Percentiles rank a stretch among this genome's conserved stretches.
Conservation (phyloP, 2,113 vertebrate species). For the Monopterus albus region DNA sequence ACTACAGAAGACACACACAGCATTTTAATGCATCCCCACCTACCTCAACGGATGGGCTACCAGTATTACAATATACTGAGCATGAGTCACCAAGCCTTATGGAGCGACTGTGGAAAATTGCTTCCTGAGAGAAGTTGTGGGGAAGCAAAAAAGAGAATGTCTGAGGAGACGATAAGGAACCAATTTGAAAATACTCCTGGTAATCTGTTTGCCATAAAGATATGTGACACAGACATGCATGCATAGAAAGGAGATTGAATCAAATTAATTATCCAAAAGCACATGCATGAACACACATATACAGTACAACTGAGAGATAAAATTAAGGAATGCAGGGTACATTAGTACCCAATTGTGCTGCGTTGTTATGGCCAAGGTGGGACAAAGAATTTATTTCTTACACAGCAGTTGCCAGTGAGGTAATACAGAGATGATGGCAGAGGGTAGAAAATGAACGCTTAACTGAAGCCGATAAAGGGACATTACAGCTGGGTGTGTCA, state of each 20-base stretch:
- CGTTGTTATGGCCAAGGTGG: constrained; percentile 44
- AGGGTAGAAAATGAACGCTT: constrained; percentile 61
- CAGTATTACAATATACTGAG: constrained; percentile 57
- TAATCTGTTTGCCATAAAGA: constrained; percentile 55
- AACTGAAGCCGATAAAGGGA: constrained; percentile 56
- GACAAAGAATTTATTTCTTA: constrained; percentile 60
- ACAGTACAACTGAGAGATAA: background rate
- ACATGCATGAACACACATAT: constrained; percentile 2
- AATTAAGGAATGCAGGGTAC: constrained; percentile 30
- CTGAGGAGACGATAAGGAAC: constrained; percentile 42
- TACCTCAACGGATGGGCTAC: constrained; percentile 49
- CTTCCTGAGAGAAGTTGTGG: constrained; percentile 47
- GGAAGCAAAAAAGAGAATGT: constrained; percentile 17
- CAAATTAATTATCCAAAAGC: constrained; percentile 43
- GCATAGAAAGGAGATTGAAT: constrained; percentile 18
- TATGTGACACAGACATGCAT: constrained; percentile 27
- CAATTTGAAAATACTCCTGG: constrained; percentile 53
- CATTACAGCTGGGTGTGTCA: constrained; percentile 57
- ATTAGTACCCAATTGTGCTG: constrained; percentile 19
- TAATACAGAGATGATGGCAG: constrained; percentile 37
- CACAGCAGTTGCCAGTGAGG: constrained; percentile 59
- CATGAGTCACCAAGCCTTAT: constrained; percentile 60
- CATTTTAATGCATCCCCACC: constrained; percentile 64
- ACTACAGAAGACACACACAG: constrained; percentile 55
- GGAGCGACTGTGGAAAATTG: constrained; percentile 63